A percentile compares a stretch with the other conserved stretches of the same genome.
phyloP scores from a whole-genome alignment of 2,797 vertebrate species.

The Catostomus latipinnis region DNA sequence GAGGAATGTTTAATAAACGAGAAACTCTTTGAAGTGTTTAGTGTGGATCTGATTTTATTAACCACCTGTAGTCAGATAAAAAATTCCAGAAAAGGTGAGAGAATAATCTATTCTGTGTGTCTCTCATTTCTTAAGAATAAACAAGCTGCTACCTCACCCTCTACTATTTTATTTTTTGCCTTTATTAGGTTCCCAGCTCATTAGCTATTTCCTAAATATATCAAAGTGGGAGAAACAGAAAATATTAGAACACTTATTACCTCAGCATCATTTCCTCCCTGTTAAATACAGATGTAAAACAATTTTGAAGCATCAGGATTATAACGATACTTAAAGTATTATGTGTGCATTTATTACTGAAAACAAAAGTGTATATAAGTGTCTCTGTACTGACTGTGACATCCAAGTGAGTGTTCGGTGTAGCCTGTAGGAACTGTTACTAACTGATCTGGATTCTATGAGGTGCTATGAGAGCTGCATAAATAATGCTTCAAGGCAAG shows the following conservation, averaged over 20 bases:
- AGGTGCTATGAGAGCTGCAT: constrained; percentile 52
- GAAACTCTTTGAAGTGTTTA: background rate
- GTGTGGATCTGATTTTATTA: background rate
- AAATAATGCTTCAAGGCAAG: constrained; percentile 63
- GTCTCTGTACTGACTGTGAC: constrained; percentile 43
- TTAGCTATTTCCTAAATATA: too few relatives aligned
- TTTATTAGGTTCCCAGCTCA: background rate
- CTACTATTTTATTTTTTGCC: background rate
- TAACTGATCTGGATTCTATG: constrained; percentile 59
- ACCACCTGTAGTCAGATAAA: background rate
- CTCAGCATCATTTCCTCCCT: too few relatives aligned
- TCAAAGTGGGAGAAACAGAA: too few relatives aligned
- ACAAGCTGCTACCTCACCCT: background rate
- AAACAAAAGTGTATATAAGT: background rate
- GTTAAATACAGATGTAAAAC: too few relatives aligned
- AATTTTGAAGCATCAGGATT: too few relatives aligned
- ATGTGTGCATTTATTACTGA: constrained; percentile 3
- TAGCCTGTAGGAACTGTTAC: constrained; percentile 46
- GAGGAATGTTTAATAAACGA: background rate
- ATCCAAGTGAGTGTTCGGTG: constrained; percentile 39
- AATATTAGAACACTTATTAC: too few relatives aligned
- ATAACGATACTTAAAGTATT: background rate
- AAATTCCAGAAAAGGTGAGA: background rate
- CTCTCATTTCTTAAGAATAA: background rate
- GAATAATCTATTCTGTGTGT: background rate